Conservation (phyloP, 1,140 invertebrate species). For the Copidosoma floridanum region DNA sequence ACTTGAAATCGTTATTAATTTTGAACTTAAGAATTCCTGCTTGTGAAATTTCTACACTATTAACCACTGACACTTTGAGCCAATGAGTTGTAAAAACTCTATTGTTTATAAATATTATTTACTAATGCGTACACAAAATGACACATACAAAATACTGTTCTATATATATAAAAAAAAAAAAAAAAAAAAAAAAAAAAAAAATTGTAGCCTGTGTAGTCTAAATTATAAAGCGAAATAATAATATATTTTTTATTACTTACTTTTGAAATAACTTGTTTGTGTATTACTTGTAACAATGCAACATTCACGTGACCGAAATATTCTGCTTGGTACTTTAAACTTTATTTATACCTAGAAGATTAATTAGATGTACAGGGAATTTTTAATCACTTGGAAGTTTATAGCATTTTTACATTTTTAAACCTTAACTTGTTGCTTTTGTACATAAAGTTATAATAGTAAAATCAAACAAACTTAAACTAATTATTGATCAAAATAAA, state of each 20-base stretch:
- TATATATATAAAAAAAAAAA: background rate
- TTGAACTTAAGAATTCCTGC: background rate
- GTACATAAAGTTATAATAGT: background rate
- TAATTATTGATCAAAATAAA: background rate
- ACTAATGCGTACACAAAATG: background rate
- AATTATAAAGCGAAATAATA: too few species aligned
- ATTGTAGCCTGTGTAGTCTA: too few species aligned
- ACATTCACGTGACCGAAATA: background rate
- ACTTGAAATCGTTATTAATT: background rate
- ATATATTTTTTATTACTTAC: too few species aligned
- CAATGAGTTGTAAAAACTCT: too few species aligned
- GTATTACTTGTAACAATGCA: too few species aligned
- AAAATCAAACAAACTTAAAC: background rate
- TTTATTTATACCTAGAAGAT: background rate
- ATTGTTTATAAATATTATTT: background rate
- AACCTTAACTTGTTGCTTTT: background rate
- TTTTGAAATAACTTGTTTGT: too few species aligned
- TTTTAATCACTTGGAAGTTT: background rate
- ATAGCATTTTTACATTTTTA: slow-evolving; percentile 8
- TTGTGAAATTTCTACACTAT: background rate
- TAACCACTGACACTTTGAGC: too few species aligned
- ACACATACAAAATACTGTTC: background rate
- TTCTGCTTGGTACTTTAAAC: background rate
- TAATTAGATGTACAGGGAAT: background rate
- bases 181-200: too few species aligned